Evolutionary conservation across 2,797 vertebrate genomes (phyloP).

Genomic region (Ctenochaetus hawaiiensis): DNA sequence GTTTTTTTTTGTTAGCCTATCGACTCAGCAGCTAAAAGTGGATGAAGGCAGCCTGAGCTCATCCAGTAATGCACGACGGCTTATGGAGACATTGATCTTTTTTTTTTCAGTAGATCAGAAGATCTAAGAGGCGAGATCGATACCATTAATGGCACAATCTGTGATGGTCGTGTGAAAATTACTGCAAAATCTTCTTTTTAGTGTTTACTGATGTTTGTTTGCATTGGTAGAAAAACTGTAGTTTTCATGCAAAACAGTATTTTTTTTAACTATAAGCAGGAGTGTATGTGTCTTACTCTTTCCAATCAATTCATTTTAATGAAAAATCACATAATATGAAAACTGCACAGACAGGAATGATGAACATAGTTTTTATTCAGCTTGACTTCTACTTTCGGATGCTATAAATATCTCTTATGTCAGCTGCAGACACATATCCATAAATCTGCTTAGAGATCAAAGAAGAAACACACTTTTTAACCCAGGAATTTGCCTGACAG

Average conservation of each 20-base stretch:
- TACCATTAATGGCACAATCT: not conserved
- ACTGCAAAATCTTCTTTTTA: slow-evolving; percentile 1
- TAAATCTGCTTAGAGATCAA: not conserved
- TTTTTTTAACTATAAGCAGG: too few relatives aligned
- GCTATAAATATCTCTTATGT: not conserved
- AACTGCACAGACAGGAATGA: too few relatives aligned
- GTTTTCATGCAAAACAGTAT: too few relatives aligned
- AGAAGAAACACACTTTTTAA: not conserved
- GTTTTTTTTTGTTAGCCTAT: slow-evolving; percentile 54
- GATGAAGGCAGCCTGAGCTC: slow-evolving; percentile 51
- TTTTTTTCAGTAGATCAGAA: slow-evolving; percentile 48
- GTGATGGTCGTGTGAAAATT: not conserved
- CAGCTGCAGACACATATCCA: not conserved
- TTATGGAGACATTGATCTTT: slow-evolving; percentile 23
- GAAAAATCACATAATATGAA: too few relatives aligned
- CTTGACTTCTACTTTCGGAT: not conserved
- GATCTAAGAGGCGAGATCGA: slow-evolving; percentile 32
- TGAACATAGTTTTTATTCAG: too few relatives aligned
- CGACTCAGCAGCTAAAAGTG: slow-evolving; percentile 54
- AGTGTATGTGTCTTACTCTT: too few relatives aligned
- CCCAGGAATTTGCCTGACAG: not conserved
- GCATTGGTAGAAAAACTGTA: too few relatives aligned
- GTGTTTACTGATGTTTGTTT: not conserved
- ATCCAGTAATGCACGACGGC: slow-evolving; percentile 45
- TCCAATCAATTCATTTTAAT: too few relatives aligned